Base-by-base conservation (phyloP, 2,888 invertebrate species). In the Zhuqinia jingwanae region DNA sequence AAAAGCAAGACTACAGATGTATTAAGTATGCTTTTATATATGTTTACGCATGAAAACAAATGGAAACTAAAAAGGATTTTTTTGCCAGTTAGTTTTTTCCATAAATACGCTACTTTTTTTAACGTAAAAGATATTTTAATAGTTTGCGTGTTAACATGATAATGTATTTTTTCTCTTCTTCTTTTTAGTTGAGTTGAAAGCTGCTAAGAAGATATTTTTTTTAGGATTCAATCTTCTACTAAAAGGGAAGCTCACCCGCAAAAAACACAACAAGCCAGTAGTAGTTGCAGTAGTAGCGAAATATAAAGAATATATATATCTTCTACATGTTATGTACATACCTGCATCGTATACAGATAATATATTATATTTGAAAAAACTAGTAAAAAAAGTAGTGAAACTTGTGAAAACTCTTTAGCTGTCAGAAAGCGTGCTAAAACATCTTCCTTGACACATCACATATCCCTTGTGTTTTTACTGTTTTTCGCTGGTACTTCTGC, bases 371-470 rank as follows among this genome's bases (percentile, higher is more conserved):
- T 36, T 27, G 70, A 81, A 45, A 15, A 45, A 73, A 25, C 78
- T 78, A 22, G 30, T 13, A 36, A 75, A 82, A 81, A 82, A 82
- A 45, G 20, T 65, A 82, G 82, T 47, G 27, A 60, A 73, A 82
- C 82, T 82, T 82, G 83, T 65, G 83, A 77, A 80, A 84, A 78
- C 65, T 77, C 65, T 77, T 77, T 68, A 84, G 58, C 83, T 78
- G 84, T 84, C 84, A 84, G 84, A 84, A 70, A 84, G 65, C 58
- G 77, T 84, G 84, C 83, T 83, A 76, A 78, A 84, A 77, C 78
- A 84, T 78, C 84, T 84, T 78, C 70, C 84, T 78, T 84, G 78
- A 84, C 84, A 84, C 84, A 84, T 84, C 70, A 70, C 77, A 77
- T 78, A 78, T 83, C 76, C 83, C 83, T 50, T 63, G 76, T 83